Evolutionary conservation across 2,797 vertebrate species (phyloP).

Genomic region (Tolypeutes matacus): DNA sequence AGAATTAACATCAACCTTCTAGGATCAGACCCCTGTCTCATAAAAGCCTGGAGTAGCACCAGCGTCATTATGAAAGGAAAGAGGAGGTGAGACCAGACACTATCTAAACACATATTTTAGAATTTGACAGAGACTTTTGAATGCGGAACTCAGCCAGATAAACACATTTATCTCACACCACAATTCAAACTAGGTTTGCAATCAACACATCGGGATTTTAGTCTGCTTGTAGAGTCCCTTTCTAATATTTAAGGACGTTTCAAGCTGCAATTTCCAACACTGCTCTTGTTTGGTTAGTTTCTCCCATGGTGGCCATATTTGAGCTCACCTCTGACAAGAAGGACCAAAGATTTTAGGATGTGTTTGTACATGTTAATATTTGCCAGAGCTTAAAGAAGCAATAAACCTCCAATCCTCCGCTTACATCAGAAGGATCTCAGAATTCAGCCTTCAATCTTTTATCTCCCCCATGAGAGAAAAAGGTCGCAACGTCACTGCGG

Average conservation of each 20-base stretch:
- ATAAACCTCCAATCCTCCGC: slow-evolving; percentile 14
- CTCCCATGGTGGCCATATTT: background rate
- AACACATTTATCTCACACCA: background rate
- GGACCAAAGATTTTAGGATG: background rate
- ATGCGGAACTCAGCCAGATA: slow-evolving; percentile 59
- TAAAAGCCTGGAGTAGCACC: slow-evolving; percentile 67
- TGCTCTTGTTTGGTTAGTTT: background rate
- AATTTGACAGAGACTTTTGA: slow-evolving; percentile 44
- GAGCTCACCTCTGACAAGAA: background rate
- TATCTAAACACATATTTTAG: slow-evolving; percentile 30
- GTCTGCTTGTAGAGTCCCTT: background rate
- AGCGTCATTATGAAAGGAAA: slow-evolving; percentile 62
- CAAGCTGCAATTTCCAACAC: slow-evolving; percentile 23
- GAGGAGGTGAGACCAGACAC: slow-evolving; percentile 8
- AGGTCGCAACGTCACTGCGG: slow-evolving; percentile 31
- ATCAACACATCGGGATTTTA: slow-evolving; percentile 28
- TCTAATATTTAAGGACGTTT: background rate
- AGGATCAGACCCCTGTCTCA: slow-evolving; percentile 8
- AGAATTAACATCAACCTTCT: slow-evolving; percentile 43
- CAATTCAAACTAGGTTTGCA: background rate
- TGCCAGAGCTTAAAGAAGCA: slow-evolving; percentile 29
- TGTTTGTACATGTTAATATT: slow-evolving; percentile 50
- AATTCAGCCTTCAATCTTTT: slow-evolving; percentile 46
- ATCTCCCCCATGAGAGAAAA: slow-evolving; percentile 60
- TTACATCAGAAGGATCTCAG: slow-evolving; percentile 21